Conservation (phyloP, 2,797 vertebrate species). For the Jordanella pulchra region DNA sequence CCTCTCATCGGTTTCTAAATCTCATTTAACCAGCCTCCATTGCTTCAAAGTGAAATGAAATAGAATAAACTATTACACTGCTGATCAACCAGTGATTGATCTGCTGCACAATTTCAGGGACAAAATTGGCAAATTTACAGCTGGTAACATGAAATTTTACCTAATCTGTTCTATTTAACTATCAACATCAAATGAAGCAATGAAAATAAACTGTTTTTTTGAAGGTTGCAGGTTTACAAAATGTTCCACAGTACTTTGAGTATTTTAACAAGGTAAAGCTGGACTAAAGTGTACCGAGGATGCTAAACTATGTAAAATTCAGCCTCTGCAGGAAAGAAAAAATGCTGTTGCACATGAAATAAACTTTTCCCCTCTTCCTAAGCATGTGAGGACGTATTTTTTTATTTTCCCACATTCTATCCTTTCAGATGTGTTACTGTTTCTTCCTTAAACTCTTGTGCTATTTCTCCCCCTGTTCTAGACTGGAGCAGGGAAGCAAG, state of each 20-base stretch:
- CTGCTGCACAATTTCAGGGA: not conserved
- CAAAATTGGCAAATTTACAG: not conserved
- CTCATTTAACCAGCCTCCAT: too few species aligned
- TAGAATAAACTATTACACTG: not conserved
- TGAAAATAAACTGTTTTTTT: too few species aligned
- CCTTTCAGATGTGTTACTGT: constrained; percentile 10
- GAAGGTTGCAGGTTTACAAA: not conserved
- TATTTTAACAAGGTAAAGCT: constrained; percentile 50
- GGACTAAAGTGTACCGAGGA: constrained; percentile 12
- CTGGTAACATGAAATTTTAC: not conserved
- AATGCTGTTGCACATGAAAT: constrained; percentile 37
- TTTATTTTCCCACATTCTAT: constrained; percentile 51
- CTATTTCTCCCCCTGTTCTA: constrained; percentile 29
- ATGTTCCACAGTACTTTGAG: not conserved
- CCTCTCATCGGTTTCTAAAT: too few species aligned
- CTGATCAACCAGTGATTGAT: not conserved
- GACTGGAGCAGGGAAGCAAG: constrained; percentile 13
- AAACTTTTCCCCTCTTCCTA: constrained; percentile 37
- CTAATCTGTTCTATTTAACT: not conserved
- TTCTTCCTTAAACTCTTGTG: constrained; percentile 49
- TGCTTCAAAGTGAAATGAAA: too few species aligned
- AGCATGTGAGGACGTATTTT: constrained; percentile 46
- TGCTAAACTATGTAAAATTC: constrained; percentile 32
- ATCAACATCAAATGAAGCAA: not conserved
- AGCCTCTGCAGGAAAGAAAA: constrained; percentile 16